Base-by-base conservation (phyloP, 2,888 invertebrate species). In the Andricus quercusramuli region DNA sequence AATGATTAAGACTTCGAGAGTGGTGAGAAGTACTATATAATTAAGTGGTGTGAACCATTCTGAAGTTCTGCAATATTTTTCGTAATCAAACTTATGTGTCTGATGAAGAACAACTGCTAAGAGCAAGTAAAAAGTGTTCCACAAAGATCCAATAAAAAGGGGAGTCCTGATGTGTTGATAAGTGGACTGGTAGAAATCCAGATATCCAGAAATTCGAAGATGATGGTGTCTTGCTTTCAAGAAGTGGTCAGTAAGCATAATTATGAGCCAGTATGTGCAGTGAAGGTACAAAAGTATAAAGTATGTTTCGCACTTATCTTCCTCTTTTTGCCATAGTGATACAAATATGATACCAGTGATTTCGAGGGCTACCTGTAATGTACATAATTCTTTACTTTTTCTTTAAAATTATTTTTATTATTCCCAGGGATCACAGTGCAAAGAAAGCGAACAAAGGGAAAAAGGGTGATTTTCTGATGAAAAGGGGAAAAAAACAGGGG, bases 141-240 rank as follows among this genome's bases (percentile, higher is more conserved):
- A 95, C 25, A 95, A 89, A 11, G 96, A 95, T 0, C 95, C 94
- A 29, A 96, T 91, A 86, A 95, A 94, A 65, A 96, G 91, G 0
- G 96, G 95, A 22, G 95, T 91, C 79, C 94, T 93, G 86, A 95
- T 94, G 78, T 95, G 94, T 79, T 93, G 93, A 85, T 94, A 93
- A 0, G 94, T 95, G 13, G 94, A 94, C 81, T 95, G 94, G 90
- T 96, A 95, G 89, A 96, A 96, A 78, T 96, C 95, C 80, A 96
- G 93, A 88, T 96, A 96, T 3, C 96, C 96, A 87, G 94, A 94
- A 83, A 96, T 93, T 80, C 95, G 93, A 64, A 96, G 90, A 83
- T 93, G 93, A 82, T 95, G 94, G 88, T 96, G 96, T 86, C 93
- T 94, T 51, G 91, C 91, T 89, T 95, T 95, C 0, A 95, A 92